Base-by-base conservation (phyloP, 2,888 invertebrate species). In the Ormyrus rosae region DNA sequence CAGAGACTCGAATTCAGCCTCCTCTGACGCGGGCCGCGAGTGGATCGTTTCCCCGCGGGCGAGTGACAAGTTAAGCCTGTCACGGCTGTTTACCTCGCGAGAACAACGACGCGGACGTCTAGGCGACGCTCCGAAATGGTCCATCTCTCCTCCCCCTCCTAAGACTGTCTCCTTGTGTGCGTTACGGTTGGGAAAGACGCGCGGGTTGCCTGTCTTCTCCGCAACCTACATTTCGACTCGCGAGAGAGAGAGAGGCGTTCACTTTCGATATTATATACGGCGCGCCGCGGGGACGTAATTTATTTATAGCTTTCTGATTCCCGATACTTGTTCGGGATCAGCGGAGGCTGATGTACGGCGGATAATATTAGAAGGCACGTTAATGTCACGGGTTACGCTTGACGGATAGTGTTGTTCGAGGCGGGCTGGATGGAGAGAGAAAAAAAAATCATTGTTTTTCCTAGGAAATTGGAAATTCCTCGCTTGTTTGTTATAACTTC, bases 1-100 rank as follows among this genome's bases (percentile, higher is more conserved):
- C 71, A 46, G 13, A 50, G 50, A 50, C 56, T 63, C 64, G 48
- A 64, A 56, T 56, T 77, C 70, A 64, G 55, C 7, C 2, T 11
- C 34, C 34, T 11, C 53, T 19, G 19, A 8, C 11, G 34, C n/a
- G 11, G 2, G 45, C 19, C 10, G 63, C 6, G 55, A 68, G 60
- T 68, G 45, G 63, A 68, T 79, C 68, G 72, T 61, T 64, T 51
- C 46, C 60, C 61, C 65, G 6, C 13, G n/a, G 58, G 10, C 10
- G 73, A 68, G 67, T 79, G 78, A 79, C 78, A 68, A 79, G 72
- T 79, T 73, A 60, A 79, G 73, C 73, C 73, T 79, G 78, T 79
- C 72, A 73, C 67, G 68, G 51, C 69, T 73, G 73, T 79, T 79
- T 73, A 73, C 78, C 34, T 68, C 67, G 78, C 53, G 8, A n/a